Conservation (phyloP, 2,888 invertebrate species). For the Deilephila porcellus region DNA sequence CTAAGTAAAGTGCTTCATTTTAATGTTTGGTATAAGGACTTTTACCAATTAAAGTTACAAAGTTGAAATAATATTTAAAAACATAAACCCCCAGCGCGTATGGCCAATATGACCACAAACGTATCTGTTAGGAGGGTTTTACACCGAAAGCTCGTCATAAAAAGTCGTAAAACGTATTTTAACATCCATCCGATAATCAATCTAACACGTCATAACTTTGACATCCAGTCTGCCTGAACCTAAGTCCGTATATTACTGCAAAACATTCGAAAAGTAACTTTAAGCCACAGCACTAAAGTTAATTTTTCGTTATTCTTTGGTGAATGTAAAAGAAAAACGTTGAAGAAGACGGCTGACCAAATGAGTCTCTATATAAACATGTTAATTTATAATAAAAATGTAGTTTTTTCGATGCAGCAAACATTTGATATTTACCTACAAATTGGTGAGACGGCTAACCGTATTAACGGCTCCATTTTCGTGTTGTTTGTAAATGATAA, state of each 20-base stretch:
- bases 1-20: too few species aligned
- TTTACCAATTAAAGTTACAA: conserved; percentile 31
- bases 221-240: conserved; percentile 78
- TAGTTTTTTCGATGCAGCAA: conserved; percentile 63
- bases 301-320: conserved; percentile 38
- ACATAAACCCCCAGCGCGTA: conserved; percentile 41
- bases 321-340: conserved; percentile 66
- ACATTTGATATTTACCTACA: conserved; percentile 72
- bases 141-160: conserved; percentile 78
- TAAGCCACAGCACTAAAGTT: conserved; percentile 39
- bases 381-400: conserved; percentile 82
- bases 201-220: conserved; percentile 86
- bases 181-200: conserved; percentile 86
- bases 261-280: conserved; percentile 17
- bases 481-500: conserved; percentile 62
- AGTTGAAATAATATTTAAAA: conserved; percentile 36
- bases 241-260: conserved; percentile 52
- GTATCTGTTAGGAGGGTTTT: conserved; percentile 74
- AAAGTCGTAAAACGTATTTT: conserved; percentile 84
- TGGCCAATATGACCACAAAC: conserved; percentile 65
- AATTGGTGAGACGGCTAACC: conserved; percentile 70
- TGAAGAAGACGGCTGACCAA: conserved; percentile 69
- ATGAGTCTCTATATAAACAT: conserved; percentile 82
- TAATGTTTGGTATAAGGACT: neutral
- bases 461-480: conserved; percentile 62